Evolutionary conservation across 2,797 vertebrate species (phyloP).

Genomic region (Urophycis tenuis): DNA sequence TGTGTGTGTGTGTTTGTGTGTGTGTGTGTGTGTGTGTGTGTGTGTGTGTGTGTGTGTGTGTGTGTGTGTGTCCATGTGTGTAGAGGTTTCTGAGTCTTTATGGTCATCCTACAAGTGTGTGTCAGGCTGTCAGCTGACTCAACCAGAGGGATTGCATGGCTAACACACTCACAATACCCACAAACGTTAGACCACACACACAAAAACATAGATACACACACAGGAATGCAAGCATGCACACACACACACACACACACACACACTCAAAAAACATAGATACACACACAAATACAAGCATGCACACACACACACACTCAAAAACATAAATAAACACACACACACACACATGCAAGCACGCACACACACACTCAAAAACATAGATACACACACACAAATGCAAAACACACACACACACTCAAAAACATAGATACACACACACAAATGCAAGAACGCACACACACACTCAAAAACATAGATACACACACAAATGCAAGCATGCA

Average conservation of each 20-base stretch:
- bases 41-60: no score
- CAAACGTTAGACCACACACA: no score
- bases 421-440: not conserved
- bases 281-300: not conserved
- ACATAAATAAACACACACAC: conserved; percentile 6
- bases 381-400: not conserved
- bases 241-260: conserved; percentile 9
- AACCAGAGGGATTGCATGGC: conserved; percentile 56
- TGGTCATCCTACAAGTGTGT: conserved; percentile 64
- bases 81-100: conserved; percentile 71
- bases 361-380: no score
- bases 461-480: conserved; percentile 14
- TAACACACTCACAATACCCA: conserved; percentile 50
- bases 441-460: conserved; percentile 15
- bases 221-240: not conserved
- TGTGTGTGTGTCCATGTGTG: conserved; percentile 21
- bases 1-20: no score
- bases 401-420: not conserved
- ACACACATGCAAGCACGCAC: conserved; percentile 1
- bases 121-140: conserved; percentile 73
- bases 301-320: not conserved
- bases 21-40: no score
- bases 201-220: conserved; percentile 11
- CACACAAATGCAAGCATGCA: conserved; percentile 18
- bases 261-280: conserved; percentile 9